Conservation (phyloP, 2,888 invertebrate species). For the Chrysodeixis includens region DNA sequence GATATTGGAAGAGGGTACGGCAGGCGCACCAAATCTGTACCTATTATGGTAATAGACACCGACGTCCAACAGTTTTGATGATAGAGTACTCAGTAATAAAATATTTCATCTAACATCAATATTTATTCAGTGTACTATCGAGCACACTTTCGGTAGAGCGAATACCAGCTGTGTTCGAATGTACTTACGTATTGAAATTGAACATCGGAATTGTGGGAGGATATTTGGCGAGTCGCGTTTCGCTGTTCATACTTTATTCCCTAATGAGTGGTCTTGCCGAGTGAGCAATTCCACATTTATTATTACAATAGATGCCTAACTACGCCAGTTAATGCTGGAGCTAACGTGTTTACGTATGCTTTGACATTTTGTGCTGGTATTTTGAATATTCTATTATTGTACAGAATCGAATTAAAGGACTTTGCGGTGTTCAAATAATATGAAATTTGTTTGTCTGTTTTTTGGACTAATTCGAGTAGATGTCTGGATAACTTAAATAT, state of each 20-base stretch:
- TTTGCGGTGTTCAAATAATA: background rate
- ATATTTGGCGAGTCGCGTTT: constrained; percentile 26
- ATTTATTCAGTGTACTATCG: constrained; percentile 51
- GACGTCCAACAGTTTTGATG: constrained; percentile 61
- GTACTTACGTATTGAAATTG: constrained; percentile 28
- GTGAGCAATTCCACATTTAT: constrained; percentile 12
- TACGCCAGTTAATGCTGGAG: constrained; percentile 8
- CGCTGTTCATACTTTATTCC: constrained; percentile 43
- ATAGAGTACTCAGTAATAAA: constrained; percentile 54
- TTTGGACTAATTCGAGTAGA: too few relatives aligned
- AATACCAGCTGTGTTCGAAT: constrained; percentile 4
- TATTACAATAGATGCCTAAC: constrained; percentile 9
- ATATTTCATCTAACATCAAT: constrained; percentile 57
- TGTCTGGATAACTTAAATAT: too few relatives aligned
- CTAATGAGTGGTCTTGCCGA: constrained; percentile 26
- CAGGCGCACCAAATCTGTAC: constrained; percentile 71
- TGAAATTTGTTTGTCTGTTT: background rate
- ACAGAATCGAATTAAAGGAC: background rate
- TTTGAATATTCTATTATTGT: background rate
- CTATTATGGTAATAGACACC: constrained; percentile 77
- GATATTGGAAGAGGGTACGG: constrained; percentile 74
- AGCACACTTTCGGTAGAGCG: constrained; percentile 38
- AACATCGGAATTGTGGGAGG: constrained; percentile 31
- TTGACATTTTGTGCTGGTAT: background rate
- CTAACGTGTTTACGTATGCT: constrained; percentile 5